Percentiles rank a stretch among this genome's conserved stretches.
phyloP scores from a whole-genome alignment of 2,113 vertebrate species.

The Gopherus evgoodei region DNA sequence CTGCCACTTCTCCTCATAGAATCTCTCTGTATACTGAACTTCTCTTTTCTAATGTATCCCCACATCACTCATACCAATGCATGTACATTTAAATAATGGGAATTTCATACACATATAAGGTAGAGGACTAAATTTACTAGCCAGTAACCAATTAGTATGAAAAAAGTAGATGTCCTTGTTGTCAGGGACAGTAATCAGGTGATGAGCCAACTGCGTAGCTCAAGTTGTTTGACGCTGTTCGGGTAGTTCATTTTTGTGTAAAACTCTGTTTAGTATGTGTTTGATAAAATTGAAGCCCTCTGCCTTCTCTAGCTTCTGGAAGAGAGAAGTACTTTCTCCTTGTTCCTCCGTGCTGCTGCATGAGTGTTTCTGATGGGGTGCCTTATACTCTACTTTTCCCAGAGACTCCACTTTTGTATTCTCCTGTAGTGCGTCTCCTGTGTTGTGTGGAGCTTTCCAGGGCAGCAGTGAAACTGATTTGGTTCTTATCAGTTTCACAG shows the following conservation, averaged over 20 bases:
- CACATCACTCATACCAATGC: conserved; percentile 38
- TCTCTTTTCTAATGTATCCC: conserved; percentile 54
- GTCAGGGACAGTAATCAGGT: neutral
- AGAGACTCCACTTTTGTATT: neutral
- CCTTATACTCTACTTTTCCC: neutral
- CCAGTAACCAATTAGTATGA: neutral
- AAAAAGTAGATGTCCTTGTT: neutral
- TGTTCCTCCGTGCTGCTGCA: neutral
- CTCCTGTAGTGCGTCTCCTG: neutral
- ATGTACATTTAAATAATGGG: conserved; percentile 43
- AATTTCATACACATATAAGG: conserved; percentile 29
- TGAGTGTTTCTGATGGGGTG: neutral
- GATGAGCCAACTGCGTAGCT: neutral
- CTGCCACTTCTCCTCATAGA: conserved; percentile 29
- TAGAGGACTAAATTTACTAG: conserved; percentile 2
- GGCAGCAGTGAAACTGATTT: neutral
- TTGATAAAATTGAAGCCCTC: neutral
- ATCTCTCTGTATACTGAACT: conserved; percentile 53
- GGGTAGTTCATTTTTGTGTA: neutral
- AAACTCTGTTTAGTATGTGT: neutral
- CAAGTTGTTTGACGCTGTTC: neutral
- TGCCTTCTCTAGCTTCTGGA: neutral
- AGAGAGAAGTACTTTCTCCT: neutral
- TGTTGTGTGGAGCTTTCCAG: neutral
- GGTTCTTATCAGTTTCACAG: neutral